Base-by-base conservation (phyloP, 2,797 vertebrate genomes). In the Manis crassicaudata region DNA sequence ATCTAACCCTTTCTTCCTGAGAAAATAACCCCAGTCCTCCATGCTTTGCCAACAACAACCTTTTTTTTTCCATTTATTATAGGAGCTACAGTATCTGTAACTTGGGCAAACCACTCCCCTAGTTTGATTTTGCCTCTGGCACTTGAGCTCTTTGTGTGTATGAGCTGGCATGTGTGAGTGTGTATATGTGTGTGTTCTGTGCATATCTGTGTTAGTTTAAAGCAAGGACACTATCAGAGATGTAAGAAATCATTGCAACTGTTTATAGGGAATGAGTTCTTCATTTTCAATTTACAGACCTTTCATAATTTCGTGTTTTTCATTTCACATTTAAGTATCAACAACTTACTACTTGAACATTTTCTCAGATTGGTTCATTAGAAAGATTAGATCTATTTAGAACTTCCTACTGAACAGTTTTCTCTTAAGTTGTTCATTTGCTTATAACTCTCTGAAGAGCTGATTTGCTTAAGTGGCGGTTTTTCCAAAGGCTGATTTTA, bases 1-100 rank as follows among this genome's bases (percentile, higher is more conserved):
- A 96, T 96, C 95, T 96, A 81, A 86, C 70, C 92, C 72, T 93
- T 93, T 97, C 81, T 97, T 96, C 96, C 96, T 96, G 65, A 72
- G 8, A 96, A 96, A 97, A 89, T 46, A 97, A 97, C 96, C 35
- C 50, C 67, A 77, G 82, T 32, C 50, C 84, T 97, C 62, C 32
- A 4, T n/a, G 23, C 77, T 92, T 88, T 81, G 90, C 96, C 96
- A 98, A 94, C 11, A 97, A 76, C 16, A 95, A 52, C 27, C 10
- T 0, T 50, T n/a, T 20, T 32, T 1, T 4, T 43, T 6, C 58
- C 56, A 32, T 0, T 0, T 92, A 93, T 86, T 96, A 93, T 37
- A 93, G 37, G 58, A 97, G 43, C 54, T 85, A 10, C 35, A 67
- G 43, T 92, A 77, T 97, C 68, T 68, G 17, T 52, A 6, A 8